These are phyloP conservation scores for Nudaria mundana DNA, from an alignment of 2,888 invertebrate species.

Conservation along the genomic window DNA sequence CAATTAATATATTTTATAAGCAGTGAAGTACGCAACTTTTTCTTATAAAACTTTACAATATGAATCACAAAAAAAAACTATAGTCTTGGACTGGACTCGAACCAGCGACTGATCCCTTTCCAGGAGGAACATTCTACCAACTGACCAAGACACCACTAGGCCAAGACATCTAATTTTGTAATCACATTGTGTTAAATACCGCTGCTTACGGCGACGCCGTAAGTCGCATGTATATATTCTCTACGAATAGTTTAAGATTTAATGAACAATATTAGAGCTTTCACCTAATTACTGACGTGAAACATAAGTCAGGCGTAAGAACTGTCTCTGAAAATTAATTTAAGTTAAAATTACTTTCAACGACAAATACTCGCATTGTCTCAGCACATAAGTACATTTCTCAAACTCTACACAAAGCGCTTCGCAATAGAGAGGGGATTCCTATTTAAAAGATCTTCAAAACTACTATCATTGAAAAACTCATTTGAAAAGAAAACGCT, in stretches of 20 bases:
- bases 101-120: no score
- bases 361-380: conserved; percentile 31
- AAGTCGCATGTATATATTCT: neutral
- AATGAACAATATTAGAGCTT: conserved; percentile 3
- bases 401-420: conserved; percentile 1
- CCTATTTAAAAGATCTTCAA: conserved; percentile 8
- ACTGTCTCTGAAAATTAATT: conserved; percentile 47
- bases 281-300: conserved; percentile 8
- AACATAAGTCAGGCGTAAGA: conserved; percentile 22
- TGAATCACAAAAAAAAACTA: no score
- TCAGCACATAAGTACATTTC: conserved; percentile 28
- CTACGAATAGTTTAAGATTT: no score
- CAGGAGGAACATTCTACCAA: no score
- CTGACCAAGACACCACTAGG: no score
- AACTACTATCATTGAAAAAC: conserved; percentile 21
- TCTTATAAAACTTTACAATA: no score
- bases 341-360: conserved; percentile 40
- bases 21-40: no score
- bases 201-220: no score
- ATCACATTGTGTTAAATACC: no score
- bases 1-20: no score
- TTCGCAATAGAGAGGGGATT: conserved; percentile 3
- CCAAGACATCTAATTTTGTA: no score
- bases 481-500: conserved; percentile 34
- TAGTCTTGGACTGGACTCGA: no score